Evolutionary conservation across 2,888 invertebrate genomes (phyloP), one percentile per base, ranked within the genome.

Genomic region (Agonum fuliginosum): DNA sequence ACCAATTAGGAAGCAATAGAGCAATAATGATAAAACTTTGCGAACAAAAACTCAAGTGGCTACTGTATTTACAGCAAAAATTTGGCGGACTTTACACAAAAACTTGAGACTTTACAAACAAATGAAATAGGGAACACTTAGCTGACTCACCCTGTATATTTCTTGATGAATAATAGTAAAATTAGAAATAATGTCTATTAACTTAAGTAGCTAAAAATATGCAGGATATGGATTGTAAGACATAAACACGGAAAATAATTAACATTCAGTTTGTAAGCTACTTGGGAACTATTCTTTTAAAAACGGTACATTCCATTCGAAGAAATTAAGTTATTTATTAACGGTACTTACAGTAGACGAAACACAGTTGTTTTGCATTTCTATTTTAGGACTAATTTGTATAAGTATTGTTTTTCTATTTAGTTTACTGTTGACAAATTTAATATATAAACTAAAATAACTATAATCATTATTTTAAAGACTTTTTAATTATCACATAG

Each of bases 231-330:
- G 10, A 24, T 2, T 54, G 12, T 24, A 54, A 62, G 12, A 62
- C 27, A 62, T 27, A 24, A 54, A 62, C 12, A 30, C 58, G 17
- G 19, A 62, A 62, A 62, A 62, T 24, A 62, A 27, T 62, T 62
- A 62, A 62, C 30, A 62, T 62, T 30, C 58, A 12, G 12, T 46
- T 3, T 17, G 30, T 30, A 62, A 30, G 8, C 30, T 5, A 30
- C 4, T 5, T 14, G 20, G 30, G 17, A 62, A 62, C 34, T 30
- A 17, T 62, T 62, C 17, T 62, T 62, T 30, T 8, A 27, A 30
- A 46, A 62, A 62, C 58, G 58, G 58, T 62, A 62, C 58, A 30
- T 62, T 62, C 27, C 30, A 14, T 62, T 62, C 58, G 0, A 62
- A 30, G 58, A 62, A 62, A 62, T 46, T 46, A 17, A 17, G 46